phyloP scores from a whole-genome alignment of 53 echinoderm and acorn worm genomes.

The Patiria pectinifera region DNA sequence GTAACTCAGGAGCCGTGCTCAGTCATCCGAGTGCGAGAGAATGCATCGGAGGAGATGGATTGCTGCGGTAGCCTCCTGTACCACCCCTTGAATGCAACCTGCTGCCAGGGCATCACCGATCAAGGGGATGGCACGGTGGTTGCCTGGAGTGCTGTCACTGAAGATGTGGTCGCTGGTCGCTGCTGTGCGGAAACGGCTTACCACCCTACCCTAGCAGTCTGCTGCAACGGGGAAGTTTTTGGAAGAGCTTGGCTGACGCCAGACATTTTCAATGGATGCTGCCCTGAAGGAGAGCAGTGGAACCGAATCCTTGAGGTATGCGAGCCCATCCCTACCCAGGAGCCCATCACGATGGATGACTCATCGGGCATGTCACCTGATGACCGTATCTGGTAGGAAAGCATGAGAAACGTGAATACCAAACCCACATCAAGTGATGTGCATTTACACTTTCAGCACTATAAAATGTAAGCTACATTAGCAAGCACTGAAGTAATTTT shows the following conservation, averaged over 20 bases:
- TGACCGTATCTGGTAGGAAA: neutral
- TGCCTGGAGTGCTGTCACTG: slow-evolving; percentile 39
- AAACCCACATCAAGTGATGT: neutral
- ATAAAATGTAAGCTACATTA: slow-evolving; percentile 37
- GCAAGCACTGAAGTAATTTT: slow-evolving; percentile 6
- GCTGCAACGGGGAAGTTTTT: slow-evolving; percentile 67
- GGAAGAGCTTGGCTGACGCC: slow-evolving; percentile 23
- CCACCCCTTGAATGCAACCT: slow-evolving; percentile 58
- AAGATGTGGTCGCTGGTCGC: slow-evolving; percentile 22
- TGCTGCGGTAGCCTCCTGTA: slow-evolving; percentile 69
- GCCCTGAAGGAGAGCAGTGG: slow-evolving; percentile 31
- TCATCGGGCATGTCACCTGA: slow-evolving; percentile 45
- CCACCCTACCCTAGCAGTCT: slow-evolving; percentile 47
- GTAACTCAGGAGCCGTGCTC: slow-evolving; percentile 41
- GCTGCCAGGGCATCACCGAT: slow-evolving; percentile 58
- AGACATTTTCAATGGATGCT: slow-evolving; percentile 30
- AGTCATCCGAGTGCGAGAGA: slow-evolving; percentile 1
- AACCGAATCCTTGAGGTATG: slow-evolving; percentile 57
- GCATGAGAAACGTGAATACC: neutral
- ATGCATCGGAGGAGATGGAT: neutral
- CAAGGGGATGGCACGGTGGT: slow-evolving; percentile 2
- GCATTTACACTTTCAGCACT: neutral
- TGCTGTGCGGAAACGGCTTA: slow-evolving; percentile 74
- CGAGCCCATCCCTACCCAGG: neutral
- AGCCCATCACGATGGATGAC: neutral